These are phyloP conservation scores for Octodon degus DNA, from an alignment of 2,113 vertebrate genomes.

Conservation along the genomic window DNA sequence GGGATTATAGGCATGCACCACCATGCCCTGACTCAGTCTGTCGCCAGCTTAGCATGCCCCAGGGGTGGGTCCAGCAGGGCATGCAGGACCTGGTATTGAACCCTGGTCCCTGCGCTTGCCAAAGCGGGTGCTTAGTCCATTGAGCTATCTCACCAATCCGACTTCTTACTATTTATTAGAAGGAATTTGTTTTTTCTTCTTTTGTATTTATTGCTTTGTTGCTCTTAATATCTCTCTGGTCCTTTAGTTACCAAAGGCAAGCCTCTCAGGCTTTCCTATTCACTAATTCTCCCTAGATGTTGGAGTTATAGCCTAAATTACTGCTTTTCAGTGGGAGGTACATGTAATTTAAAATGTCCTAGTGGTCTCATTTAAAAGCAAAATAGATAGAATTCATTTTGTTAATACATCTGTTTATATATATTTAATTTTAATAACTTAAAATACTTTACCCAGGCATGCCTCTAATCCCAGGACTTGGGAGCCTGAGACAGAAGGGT, in stretches of 20 bases:
- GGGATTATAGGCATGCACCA: too few species aligned
- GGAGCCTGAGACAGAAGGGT: neutral
- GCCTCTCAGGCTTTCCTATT: neutral
- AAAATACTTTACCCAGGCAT: neutral
- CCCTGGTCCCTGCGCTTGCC: too few species aligned
- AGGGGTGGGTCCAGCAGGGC: too few species aligned
- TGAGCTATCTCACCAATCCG: too few species aligned
- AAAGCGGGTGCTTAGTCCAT: too few species aligned
- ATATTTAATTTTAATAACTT: neutral
- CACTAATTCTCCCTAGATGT: neutral
- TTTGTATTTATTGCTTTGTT: neutral
- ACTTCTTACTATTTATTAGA: neutral
- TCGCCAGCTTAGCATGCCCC: too few species aligned
- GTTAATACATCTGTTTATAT: conserved; percentile 18
- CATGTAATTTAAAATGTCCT: conserved; percentile 5
- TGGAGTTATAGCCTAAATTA: neutral
- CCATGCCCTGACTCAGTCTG: too few species aligned
- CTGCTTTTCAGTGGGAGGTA: conserved; percentile 7
- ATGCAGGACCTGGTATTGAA: too few species aligned
- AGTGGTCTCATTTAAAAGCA: conserved; percentile 30
- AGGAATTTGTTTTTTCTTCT: neutral
- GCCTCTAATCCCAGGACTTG: neutral
- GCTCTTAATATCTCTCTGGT: neutral
- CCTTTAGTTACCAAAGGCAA: neutral
- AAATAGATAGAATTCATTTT: conserved; percentile 30